Evolutionary conservation across 2,888 invertebrate genomes (phyloP).

Genomic region (Cylloceria caligata): DNA sequence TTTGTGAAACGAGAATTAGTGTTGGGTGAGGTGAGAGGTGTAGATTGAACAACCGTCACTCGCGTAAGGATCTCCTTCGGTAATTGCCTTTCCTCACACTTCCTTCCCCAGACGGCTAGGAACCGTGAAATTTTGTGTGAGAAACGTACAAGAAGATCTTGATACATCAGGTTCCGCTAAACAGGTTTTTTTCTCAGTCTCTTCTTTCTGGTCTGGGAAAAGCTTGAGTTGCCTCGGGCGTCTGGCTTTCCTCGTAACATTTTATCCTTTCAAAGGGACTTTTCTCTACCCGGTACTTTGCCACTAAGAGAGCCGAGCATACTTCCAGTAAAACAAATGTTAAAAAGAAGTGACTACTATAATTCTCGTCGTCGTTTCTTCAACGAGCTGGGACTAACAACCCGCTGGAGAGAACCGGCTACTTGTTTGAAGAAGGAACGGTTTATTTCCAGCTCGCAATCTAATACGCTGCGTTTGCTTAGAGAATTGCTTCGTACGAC

Average conservation of each 20-base stretch:
- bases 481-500: not conserved
- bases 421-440: constrained; percentile 37
- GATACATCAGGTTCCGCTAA: not conserved
- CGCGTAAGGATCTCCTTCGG: constrained; percentile 29
- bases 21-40: not conserved
- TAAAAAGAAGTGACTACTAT: constrained; percentile 52
- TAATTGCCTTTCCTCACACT: constrained; percentile 33
- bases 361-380: constrained; percentile 70
- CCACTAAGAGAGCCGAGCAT: constrained; percentile 7
- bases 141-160: constrained; percentile 17
- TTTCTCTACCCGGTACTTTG: constrained; percentile 42
- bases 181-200: constrained; percentile 1
- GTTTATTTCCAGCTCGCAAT: constrained; percentile 57
- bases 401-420: constrained; percentile 15
- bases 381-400: constrained; percentile 69
- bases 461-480: constrained; percentile 7
- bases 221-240: not conserved
- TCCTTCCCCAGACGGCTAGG: not conserved
- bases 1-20: constrained; percentile 36
- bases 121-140: constrained; percentile 27
- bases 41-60: constrained; percentile 19
- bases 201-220: not conserved
- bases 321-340: constrained; percentile 32
- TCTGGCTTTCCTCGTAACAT: constrained; percentile 14
- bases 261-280: constrained; percentile 29